Evolutionary conservation across 2,888 invertebrate species (phyloP), one percentile per base, ranked within the genome.

Genomic region (Meliscaeva auricollis): DNA sequence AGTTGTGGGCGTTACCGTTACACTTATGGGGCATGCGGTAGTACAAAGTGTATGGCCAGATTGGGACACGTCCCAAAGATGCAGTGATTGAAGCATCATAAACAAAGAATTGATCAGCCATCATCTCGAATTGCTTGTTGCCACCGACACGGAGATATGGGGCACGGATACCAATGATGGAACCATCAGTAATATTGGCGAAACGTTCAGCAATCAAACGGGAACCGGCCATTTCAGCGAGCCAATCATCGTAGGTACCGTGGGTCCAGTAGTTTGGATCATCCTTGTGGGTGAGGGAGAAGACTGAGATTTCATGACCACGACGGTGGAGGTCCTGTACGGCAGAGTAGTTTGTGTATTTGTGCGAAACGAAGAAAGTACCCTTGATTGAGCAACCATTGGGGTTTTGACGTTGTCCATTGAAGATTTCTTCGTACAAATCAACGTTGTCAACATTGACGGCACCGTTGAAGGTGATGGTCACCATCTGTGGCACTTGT

Each of bases 21-120:
- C 98, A 98, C 92, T 97, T 97, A 93, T 98, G 98, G 0, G 98
- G 97, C 97, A 98, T 97, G 87, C 97, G 95, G 95, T 97, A 98
- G 93, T 98, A 98, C 26, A 99, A 93, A 2, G 98, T 98, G 93
- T 98, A 99, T 0, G 99, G 99, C 98, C 98, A 99, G 91, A 97
- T 97, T 68, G 98, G 98, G 30, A 97, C 97, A 62, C 97, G 96
- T 41, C 96, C 94, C 73, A 97, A 93, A 0, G 97, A 96, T 30
- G 98, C 98, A 1, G 97, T 97, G 90, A 98, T 98, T 11, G 98
- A 98, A 26, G 98, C 97, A 91, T 98, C 98, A 91, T 98, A 98
- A 7, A 97, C 96, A 92, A 98, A 98, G 93, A 96, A 97, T 91
- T 98, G 97, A 92, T 98, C 97, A 73, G 96, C 95, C 98, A 98